A percentile compares a stretch with the other conserved stretches of the same genome.
Evolutionary conservation across 2,113 vertebrate species (phyloP).

Genomic region (Bucco capensis): DNA sequence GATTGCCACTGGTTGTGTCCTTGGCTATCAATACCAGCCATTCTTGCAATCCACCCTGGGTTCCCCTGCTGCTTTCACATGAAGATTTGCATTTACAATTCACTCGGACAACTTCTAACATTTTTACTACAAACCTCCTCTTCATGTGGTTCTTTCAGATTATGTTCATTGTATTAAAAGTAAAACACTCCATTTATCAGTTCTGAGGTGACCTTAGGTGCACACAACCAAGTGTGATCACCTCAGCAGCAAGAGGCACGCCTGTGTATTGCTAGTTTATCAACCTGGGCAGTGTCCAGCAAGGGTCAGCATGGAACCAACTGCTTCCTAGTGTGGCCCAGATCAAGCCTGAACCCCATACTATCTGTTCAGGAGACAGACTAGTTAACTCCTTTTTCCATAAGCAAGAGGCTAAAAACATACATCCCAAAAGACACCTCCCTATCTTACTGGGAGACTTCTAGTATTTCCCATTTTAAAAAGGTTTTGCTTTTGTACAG

Average conservation of each 20-base stretch:
- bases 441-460: not conserved
- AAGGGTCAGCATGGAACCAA: not conserved
- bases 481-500: not conserved
- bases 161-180: not conserved
- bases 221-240: not conserved
- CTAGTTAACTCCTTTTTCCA: not conserved
- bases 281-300: not conserved
- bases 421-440: not conserved
- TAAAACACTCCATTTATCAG: not conserved
- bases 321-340: not conserved
- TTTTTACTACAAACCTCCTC: not conserved
- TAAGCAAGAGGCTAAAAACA: not conserved
- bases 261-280: not conserved
- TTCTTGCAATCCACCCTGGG: not conserved
- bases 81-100: not conserved
- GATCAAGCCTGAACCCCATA: not conserved
- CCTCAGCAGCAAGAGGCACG: not conserved
- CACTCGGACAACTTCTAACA: not conserved
- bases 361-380: not conserved
- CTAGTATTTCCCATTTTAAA: not conserved
- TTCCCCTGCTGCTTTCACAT: not conserved
- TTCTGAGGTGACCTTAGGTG: not conserved
- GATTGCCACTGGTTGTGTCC: not conserved
- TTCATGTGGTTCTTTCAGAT: not conserved
- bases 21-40: not conserved